These are phyloP conservation scores for Cichlasoma orientale DNA, from an alignment of 2,797 vertebrate genomes.

Conservation along the genomic window DNA sequence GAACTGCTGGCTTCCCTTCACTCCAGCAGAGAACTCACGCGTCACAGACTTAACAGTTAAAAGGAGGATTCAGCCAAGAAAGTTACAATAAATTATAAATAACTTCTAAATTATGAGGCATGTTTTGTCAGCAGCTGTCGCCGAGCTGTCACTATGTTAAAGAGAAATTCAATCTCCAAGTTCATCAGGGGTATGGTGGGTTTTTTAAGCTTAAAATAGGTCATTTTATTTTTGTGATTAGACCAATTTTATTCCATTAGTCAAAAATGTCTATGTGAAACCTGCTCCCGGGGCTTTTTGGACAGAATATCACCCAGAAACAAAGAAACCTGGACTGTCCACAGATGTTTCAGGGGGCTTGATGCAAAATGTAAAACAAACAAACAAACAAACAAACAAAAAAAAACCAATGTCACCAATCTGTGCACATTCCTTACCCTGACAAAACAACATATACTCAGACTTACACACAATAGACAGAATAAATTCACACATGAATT, in stretches of 20 bases:
- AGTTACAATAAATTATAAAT: background rate
- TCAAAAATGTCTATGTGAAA: slow-evolving; percentile 11
- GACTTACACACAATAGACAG: background rate
- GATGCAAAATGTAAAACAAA: background rate
- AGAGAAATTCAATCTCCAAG: background rate
- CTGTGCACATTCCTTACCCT: slow-evolving; percentile 34
- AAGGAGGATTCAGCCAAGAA: background rate
- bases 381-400: background rate
- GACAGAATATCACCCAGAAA: background rate
- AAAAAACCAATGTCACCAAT: slow-evolving; percentile 6
- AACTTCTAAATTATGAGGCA: background rate
- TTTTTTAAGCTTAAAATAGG: background rate
- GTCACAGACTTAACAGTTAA: background rate
- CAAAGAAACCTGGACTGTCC: slow-evolving; percentile 15
- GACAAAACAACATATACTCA: background rate
- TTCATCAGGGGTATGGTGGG: background rate
- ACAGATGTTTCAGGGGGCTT: slow-evolving; percentile 14
- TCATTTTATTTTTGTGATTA: background rate
- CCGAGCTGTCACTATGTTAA: background rate
- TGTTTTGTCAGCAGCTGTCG: background rate
- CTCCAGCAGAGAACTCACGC: background rate
- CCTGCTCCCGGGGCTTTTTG: background rate
- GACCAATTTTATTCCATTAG: background rate
- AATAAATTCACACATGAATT: background rate
- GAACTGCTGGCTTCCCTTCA: background rate